Evolutionary conservation across 2,113 vertebrate genomes (phyloP).

Genomic region (Ictidomys tridecemlineatus): DNA sequence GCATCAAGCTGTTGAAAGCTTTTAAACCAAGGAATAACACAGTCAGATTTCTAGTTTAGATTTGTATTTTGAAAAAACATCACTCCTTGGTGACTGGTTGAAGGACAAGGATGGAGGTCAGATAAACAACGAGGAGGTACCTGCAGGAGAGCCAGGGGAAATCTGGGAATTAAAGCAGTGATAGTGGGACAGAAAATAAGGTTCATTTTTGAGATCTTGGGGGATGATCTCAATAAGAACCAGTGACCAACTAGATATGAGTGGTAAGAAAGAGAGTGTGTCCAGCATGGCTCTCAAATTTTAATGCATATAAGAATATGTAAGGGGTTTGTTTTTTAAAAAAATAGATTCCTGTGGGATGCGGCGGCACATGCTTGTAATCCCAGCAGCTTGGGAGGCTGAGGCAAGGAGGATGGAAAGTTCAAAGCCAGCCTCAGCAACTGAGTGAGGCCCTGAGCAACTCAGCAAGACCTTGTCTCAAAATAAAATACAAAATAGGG

Average conservation of each 20-base stretch:
- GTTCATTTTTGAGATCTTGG: background rate
- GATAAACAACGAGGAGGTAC: background rate
- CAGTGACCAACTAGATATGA: background rate
- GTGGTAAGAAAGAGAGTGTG: background rate
- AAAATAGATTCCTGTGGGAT: too few species aligned
- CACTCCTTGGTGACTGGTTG: background rate
- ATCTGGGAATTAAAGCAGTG: background rate
- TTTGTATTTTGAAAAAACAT: background rate
- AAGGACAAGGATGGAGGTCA: background rate
- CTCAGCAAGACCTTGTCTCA: too few species aligned
- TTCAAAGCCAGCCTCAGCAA: too few species aligned
- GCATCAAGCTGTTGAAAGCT: background rate
- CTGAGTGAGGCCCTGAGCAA: too few species aligned
- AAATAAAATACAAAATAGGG: too few species aligned
- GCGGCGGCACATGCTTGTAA: too few species aligned
- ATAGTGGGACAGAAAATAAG: background rate
- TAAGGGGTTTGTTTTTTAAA: too few species aligned
- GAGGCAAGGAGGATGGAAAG: too few species aligned
- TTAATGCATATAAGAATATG: background rate
- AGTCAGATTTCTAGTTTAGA: constrained; percentile 2
- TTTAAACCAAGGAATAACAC: constrained; percentile 34
- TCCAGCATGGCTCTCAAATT: background rate
- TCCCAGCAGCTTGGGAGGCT: too few species aligned
- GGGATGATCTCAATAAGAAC: constrained; percentile 21
- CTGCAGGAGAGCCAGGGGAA: background rate